Evolutionary conservation across 64 coral and sea anemone species (phyloP), one percentile per base, ranked within the genome.

Genomic region (Montipora efflorescens): DNA sequence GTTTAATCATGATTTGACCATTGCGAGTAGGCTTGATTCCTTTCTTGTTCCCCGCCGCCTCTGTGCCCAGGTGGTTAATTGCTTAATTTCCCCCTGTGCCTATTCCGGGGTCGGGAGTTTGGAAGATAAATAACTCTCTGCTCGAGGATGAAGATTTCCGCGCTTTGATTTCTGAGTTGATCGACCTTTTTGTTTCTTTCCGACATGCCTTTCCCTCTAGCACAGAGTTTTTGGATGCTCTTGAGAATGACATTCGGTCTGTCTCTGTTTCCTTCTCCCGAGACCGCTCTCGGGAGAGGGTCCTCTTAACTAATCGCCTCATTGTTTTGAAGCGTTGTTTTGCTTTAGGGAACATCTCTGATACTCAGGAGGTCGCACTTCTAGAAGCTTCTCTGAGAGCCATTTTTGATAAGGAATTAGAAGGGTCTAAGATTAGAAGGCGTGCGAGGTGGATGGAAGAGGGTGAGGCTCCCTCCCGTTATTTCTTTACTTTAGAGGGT

Each of bases 371-470:
- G 18, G 68, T 69, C 15, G 13, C 8, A 12, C 2, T 5, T 9
- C 9, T 68, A 19, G 75, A 90, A 15, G 53, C 74, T 3, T 18
- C 78, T 13, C 36, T 90, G 19, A 64, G 47, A 19, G 14, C 53
- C 8, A 45, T 91, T 0, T 0, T 23, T 12, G 5, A 46, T 66
- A 10, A 21, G 47, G 61, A 81, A 21, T 57, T 92, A 0, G 90
- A 84, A 64, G 81, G 90, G 4, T 11, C 13, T 15, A 64, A 64
- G 13, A 64, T 64, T 2, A 11, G 59, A 13, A 13, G 9, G 0
- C 47, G 93, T 2, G 55, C 5, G 3, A 72, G 57, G 43, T 94
- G 93, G 87, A 67, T 80, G 0, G 87, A 94, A 36, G 93, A 94
- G 0, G 93, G 78, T 9, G 93, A 94, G 61, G 57, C 47, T 4